A percentile compares a stretch with the other conserved stretches of the same genome.
Evolutionary conservation across 1,140 invertebrate species (phyloP).

Genomic region (Lysiphlebus fabarum): DNA sequence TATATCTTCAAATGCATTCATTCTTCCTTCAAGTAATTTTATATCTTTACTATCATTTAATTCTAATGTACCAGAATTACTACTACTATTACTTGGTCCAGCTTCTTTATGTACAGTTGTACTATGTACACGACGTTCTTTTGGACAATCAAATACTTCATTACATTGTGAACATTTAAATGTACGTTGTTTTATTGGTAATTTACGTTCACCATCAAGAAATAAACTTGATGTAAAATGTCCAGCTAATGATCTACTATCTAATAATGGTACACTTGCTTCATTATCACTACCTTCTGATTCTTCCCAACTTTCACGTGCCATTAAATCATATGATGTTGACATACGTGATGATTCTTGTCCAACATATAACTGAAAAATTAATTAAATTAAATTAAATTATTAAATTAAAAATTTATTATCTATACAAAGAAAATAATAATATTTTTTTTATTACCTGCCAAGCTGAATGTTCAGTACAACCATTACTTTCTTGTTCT

Average conservation of each 20-base stretch:
- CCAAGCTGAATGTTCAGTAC: slow-evolving; percentile 64
- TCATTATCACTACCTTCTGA: slow-evolving; percentile 66
- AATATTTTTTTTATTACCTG: slow-evolving; percentile 47
- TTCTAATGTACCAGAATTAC: slow-evolving; percentile 41
- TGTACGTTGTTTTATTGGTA: slow-evolving; percentile 44
- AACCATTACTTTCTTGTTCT: slow-evolving; percentile 78
- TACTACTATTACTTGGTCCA: slow-evolving; percentile 48
- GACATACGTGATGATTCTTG: slow-evolving; percentile 59
- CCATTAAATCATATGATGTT: slow-evolving; percentile 65
- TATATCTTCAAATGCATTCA: slow-evolving; percentile 51
- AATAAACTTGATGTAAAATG: slow-evolving; percentile 53
- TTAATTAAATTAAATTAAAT: slow-evolving; percentile 9
- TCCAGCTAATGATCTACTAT: slow-evolving; percentile 50
- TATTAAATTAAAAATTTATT: slow-evolving; percentile 16
- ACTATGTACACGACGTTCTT: slow-evolving; percentile 65
- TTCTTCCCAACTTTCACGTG: slow-evolving; percentile 65
- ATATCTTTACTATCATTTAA: slow-evolving; percentile 49
- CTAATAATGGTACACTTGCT: slow-evolving; percentile 45
- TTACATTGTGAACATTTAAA: slow-evolving; percentile 63
- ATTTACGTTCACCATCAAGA: slow-evolving; percentile 52
- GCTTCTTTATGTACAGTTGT: slow-evolving; percentile 53
- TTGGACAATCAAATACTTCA: slow-evolving; percentile 62
- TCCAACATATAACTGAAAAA: slow-evolving; percentile 58
- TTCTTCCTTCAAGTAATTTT: slow-evolving; percentile 48
- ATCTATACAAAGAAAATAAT: slow-evolving; percentile 8